Base-by-base conservation (phyloP, 1,140 invertebrate genomes). In the Brachionus asplanchnoidis region DNA sequence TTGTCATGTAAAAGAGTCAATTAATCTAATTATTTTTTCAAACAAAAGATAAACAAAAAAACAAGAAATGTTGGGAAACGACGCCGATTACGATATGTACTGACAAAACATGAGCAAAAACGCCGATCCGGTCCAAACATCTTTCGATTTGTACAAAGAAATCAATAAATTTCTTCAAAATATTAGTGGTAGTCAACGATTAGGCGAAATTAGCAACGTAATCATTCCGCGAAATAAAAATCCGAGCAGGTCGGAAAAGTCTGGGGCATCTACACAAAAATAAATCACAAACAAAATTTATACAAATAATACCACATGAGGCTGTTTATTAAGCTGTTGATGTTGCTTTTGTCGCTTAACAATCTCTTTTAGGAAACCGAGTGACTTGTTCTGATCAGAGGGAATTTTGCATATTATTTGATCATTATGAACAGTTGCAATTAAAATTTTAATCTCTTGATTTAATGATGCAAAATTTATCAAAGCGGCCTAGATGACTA, bases 361-460 rank as follows among this genome's bases (percentile, higher is more conserved):
- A 46, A 82, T 82, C 36, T 82, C 50, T 65, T 82, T 82, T 7
- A 82, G 12, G 14, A 56, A 65, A 44, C 36, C 66, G 4, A 82
- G 42, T 4, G 60, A n/a, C 40, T 82, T 82, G 12, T 8, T 65
- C 44, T 82, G 79, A 66, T 82, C 79, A 44, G 32, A 20, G 17
- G 79, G 79, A 26, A 82, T 82, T 65, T 68, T 60, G 60, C 79
- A 82, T 6, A 82, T 53, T 20, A 82, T 68, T 23, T 82, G 36
- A 36, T 82, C 42, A 23, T 36, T 36, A 46, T 82, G 79, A 1
- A 82, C 40, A 26, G 79, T 65, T 8, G 60, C 53, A 11, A 82
- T 17, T 6, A 82, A n/a, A 46, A 82, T 44, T 46, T 65, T 82
- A 3, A 82, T 82, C 2, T 82, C 79, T 60, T 65, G 53, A 42